Conservation (phyloP, 2,113 vertebrate genomes). For the Coregonus clupeaformis region DNA sequence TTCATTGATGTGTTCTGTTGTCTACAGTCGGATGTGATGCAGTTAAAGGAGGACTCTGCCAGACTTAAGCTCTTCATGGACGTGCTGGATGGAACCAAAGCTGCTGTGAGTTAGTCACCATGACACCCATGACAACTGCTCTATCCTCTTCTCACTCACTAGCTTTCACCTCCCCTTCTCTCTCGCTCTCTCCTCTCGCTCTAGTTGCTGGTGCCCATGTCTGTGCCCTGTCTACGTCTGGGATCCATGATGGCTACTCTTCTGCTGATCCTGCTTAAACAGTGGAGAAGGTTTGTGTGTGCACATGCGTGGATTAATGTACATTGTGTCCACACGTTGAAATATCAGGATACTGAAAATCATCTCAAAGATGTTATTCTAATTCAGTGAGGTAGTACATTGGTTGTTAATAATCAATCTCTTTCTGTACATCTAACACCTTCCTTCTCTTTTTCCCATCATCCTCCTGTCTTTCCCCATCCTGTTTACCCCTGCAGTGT, state of each 20-base stretch:
- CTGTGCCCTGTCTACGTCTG: slow-evolving; percentile 84
- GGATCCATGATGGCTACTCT: slow-evolving; percentile 94
- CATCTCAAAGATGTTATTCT: background rate
- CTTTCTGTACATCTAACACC: background rate
- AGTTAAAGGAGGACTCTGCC: slow-evolving; percentile 80
- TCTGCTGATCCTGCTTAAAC: slow-evolving; percentile 88
- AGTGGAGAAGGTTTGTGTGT: slow-evolving; percentile 85
- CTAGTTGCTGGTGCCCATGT: slow-evolving; percentile 83
- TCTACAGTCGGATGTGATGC: slow-evolving; percentile 86
- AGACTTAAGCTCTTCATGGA: slow-evolving; percentile 89
- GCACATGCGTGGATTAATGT: background rate
- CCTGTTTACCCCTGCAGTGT: slow-evolving; percentile 70
- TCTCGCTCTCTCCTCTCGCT: background rate
- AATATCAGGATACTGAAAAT: background rate
- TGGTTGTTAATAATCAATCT: background rate
- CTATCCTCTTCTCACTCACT: background rate
- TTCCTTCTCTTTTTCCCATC: too few relatives aligned
- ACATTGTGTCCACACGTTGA: background rate
- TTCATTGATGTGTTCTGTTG: background rate
- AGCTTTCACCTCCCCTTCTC: background rate
- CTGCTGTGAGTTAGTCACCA: slow-evolving; percentile 75
- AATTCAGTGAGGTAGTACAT: background rate
- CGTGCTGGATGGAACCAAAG: slow-evolving; percentile 86
- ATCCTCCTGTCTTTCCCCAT: too few relatives aligned
- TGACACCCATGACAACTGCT: background rate